These are phyloP conservation scores for Hemitrygon akajei DNA, from an alignment of 2,797 vertebrate genomes.

Conservation along the genomic window DNA sequence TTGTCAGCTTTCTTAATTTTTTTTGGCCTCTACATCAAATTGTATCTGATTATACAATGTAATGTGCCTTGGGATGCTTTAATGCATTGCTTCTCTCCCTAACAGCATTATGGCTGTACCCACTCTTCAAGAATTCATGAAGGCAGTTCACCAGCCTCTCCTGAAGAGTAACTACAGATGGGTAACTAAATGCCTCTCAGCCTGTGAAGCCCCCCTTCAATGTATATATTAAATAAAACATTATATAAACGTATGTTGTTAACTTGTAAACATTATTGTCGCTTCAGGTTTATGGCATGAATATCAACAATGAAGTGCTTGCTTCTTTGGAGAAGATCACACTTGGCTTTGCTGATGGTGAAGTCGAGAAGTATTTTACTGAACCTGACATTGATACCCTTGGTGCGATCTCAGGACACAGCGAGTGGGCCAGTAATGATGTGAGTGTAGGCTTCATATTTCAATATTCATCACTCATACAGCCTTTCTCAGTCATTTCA, in stretches of 20 bases:
- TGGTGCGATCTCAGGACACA: not conserved
- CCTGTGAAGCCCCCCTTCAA: too few species aligned
- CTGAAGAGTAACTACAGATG: too few species aligned
- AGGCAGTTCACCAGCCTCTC: too few species aligned
- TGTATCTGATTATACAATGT: too few species aligned
- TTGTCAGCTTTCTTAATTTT: too few species aligned
- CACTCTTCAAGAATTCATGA: too few species aligned
- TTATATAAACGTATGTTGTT: not conserved
- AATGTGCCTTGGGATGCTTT: too few species aligned
- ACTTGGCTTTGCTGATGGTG: not conserved
- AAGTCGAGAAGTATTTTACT: constrained; percentile 27
- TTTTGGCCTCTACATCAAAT: too few species aligned
- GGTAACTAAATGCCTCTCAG: too few species aligned
- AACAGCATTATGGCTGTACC: too few species aligned
- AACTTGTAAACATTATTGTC: not conserved
- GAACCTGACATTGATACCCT: constrained; percentile 29
- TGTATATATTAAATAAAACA: too few species aligned
- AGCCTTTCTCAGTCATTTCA: not conserved
- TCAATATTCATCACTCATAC: not conserved
- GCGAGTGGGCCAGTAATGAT: not conserved
- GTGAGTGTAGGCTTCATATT: not conserved
- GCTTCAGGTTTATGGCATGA: constrained; percentile 14
- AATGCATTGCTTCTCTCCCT: not conserved
- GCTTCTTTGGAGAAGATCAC: constrained; percentile 18
- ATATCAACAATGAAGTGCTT: not conserved